Evolutionary conservation across 2,888 invertebrate species (phyloP), one percentile per base, ranked within the genome.

Genomic region (Sarcophaga carnaria): DNA sequence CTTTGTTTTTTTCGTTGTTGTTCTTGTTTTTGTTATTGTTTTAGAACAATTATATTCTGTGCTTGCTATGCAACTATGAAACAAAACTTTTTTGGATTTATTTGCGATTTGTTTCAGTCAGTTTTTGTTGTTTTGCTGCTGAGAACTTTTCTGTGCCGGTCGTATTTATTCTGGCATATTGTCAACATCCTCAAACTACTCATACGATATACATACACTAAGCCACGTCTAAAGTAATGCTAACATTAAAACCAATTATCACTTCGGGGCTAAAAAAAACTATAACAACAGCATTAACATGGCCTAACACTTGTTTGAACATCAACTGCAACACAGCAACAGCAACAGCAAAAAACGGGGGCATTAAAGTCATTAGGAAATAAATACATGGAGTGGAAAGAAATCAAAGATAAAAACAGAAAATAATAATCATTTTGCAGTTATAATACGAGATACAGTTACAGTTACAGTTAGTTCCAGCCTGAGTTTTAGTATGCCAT

Each of bases 231-330:
- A 71, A 20, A 63, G 37, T 45, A 71, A 37, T 25, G 12, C 69
- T 64, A 64, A 64, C 63, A 74, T 80, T 82, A 71, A 79, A 77
- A 77, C 47, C 80, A 83, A 86, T 86, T 86, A 83, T 80, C 72
- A 72, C 80, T 80, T 71, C 62, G 77, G 83, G 86, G 80, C 80
- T 54, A 72, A 54, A 22, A n/a, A 20, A 60, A 54, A 62, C 25
- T 66, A 59, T 17, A 14, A 54, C 54, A 54, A 12, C 54, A 54
- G 54, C 45, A 77, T 37, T 60, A 54, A 54, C 54, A 54, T 54
- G 54, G 12, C 54, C 17, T 49, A 37, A 37, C 37, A 37, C 37
- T 37, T 37, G 37, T 37, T 37, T 37, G 37, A 37, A 37, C 8
- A 37, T 8, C 37, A 37, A 37, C 37, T 8, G 8, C 37, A 37